A percentile compares a stretch with the other conserved stretches of the same genome.
These are phyloP conservation scores for Chroicocephalus ridibundus DNA, from an alignment of 2,113 vertebrate species.

Conservation along the genomic window DNA sequence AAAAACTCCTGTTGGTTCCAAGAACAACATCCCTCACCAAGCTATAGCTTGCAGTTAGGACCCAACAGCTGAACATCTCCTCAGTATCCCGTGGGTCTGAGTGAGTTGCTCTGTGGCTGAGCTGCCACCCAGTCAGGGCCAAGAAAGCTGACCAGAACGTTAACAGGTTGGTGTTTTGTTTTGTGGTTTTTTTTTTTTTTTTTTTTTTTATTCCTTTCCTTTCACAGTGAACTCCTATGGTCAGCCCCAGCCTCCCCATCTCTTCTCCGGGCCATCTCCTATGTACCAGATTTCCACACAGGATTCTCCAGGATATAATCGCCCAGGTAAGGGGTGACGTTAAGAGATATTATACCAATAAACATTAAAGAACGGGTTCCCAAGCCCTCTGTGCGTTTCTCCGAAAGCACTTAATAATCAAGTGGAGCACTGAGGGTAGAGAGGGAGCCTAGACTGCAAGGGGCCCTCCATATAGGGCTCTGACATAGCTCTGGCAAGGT, in stretches of 20 bases:
- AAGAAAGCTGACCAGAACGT: background rate
- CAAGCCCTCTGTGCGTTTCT: background rate
- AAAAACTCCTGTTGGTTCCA: conserved; percentile 40
- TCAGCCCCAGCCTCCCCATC: conserved; percentile 78
- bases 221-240: conserved; percentile 80
- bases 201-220: background rate
- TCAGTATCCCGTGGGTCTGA: conserved; percentile 32
- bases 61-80: conserved; percentile 8
- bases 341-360: background rate
- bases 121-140: background rate
- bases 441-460: background rate
- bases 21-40: conserved; percentile 17
- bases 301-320: conserved; percentile 79
- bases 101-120: conserved; percentile 33
- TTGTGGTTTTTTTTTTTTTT: background rate
- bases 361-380: background rate
- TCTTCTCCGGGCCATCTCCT: conserved; percentile 79
- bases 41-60: conserved; percentile 33
- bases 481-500: background rate
- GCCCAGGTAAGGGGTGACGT: conserved; percentile 70
- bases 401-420: background rate
- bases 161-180: background rate
- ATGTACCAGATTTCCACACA: conserved; percentile 80
- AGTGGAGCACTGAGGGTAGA: background rate
- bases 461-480: background rate